Conservation (phyloP, 2,888 invertebrate genomes). For the Sinelater perroti region DNA sequence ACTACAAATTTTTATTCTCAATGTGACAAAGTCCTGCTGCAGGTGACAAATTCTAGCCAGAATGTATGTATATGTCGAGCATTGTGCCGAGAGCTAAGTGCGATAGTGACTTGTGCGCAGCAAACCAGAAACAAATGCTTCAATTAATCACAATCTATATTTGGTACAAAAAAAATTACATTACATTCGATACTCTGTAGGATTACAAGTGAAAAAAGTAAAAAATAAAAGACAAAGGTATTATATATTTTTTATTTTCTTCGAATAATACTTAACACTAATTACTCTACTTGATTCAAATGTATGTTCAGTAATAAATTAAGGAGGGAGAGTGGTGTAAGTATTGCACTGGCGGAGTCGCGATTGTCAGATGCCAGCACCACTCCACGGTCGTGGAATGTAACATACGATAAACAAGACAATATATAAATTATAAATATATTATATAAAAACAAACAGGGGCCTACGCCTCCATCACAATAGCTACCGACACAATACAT, state of each 20-base stretch:
- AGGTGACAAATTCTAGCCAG: no score
- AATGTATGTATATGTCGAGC: no score
- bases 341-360: conserved; percentile 60
- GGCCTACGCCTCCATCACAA: conserved; percentile 57
- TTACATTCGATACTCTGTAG: conserved; percentile 32
- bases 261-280: conserved; percentile 50
- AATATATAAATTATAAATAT: conserved; percentile 61
- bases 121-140: no score
- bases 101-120: no score
- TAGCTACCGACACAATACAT: conserved; percentile 59
- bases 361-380: conserved; percentile 59
- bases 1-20: no score
- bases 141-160: conserved; percentile 39
- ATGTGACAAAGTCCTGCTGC: no score
- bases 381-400: conserved; percentile 56
- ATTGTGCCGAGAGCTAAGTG: no score
- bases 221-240: conserved; percentile 43
- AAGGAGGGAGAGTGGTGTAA: conserved; percentile 54
- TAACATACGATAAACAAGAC: conserved; percentile 55
- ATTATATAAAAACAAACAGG: conserved; percentile 58
- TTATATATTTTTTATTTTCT: conserved; percentile 48
- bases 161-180: conserved; percentile 39
- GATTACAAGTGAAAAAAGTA: conserved; percentile 38
- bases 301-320: conserved; percentile 48
- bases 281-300: conserved; percentile 42